These are phyloP conservation scores for Crotalus helleri DNA, from an alignment of 2,113 vertebrate genomes.

Conservation along the genomic window DNA sequence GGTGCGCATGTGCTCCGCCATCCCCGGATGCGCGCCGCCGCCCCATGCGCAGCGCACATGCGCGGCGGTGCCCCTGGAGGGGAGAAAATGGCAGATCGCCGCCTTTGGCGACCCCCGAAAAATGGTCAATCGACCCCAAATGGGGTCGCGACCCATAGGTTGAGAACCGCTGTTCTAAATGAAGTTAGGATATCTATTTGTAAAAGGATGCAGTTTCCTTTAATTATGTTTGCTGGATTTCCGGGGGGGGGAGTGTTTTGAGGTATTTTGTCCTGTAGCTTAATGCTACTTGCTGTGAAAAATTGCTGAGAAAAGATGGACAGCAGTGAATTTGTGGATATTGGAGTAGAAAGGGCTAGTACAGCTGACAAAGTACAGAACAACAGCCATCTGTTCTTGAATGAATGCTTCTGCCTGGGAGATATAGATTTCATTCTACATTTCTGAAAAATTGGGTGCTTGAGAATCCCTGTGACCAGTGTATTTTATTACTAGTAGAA, in stretches of 20 bases:
- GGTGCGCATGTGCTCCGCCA: too few relatives aligned
- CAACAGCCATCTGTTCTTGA: not conserved
- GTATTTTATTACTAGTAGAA: not conserved
- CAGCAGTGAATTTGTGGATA: not conserved
- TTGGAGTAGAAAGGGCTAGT: not conserved
- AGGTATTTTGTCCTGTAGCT: not conserved
- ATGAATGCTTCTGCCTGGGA: not conserved
- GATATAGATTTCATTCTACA: not conserved
- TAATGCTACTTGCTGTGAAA: not conserved
- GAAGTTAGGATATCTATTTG: not conserved
- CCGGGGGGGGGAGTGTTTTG: not conserved
- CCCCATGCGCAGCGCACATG: too few relatives aligned
- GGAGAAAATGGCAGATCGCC: too few relatives aligned
- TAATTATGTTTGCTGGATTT: not conserved
- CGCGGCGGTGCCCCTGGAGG: accelerated
- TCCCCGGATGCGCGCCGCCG: too few relatives aligned
- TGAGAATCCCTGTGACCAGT: not conserved
- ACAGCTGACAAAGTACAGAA: not conserved
- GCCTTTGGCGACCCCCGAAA: too few relatives aligned
- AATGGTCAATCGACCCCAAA: too few relatives aligned
- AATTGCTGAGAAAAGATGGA: not conserved
- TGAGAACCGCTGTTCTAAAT: not conserved
- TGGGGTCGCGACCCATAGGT: too few relatives aligned
- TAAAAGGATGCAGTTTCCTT: not conserved
- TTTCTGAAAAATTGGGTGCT: not conserved